A percentile compares a stretch with the other conserved stretches of the same genome.
Conservation (phyloP, 2,797 vertebrate genomes). For the Moxostoma hubbsi region DNA sequence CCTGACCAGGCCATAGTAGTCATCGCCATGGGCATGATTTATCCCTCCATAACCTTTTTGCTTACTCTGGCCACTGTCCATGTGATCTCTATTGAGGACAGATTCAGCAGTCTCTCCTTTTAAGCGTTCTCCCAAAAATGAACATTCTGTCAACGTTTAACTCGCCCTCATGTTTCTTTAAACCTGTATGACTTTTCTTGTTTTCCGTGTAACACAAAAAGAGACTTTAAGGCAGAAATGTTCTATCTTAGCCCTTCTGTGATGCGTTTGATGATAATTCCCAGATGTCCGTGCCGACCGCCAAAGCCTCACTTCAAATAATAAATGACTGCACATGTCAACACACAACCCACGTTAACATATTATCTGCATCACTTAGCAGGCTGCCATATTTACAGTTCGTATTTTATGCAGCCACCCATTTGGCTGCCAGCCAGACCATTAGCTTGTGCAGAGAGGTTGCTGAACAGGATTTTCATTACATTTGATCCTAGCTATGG, state of each 20-base stretch:
- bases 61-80: constrained; percentile 48
- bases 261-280: constrained; percentile 43
- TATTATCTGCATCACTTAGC: constrained; percentile 12
- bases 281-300: constrained; percentile 25
- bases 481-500: too few species aligned
- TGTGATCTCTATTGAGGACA: constrained; percentile 44
- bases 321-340: constrained; percentile 39
- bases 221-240: background rate
- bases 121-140: too few species aligned
- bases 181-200: background rate
- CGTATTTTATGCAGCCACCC: constrained; percentile 3
- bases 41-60: constrained; percentile 45
- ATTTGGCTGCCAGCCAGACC: constrained; percentile 35
- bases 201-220: background rate
- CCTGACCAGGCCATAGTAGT: constrained; percentile 17
- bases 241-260: constrained; percentile 5
- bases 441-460: background rate
- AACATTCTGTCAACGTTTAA: too few species aligned
- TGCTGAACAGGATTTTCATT: too few species aligned
- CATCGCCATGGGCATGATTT: constrained; percentile 28
- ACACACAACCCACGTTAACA: constrained; percentile 18
- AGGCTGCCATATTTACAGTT: constrained; percentile 32
- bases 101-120: constrained; percentile 35
- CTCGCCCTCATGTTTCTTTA: too few species aligned
- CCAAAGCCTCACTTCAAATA: constrained; percentile 18